Conservation (phyloP, 2,113 vertebrate species). For the Lagopus leucura region DNA sequence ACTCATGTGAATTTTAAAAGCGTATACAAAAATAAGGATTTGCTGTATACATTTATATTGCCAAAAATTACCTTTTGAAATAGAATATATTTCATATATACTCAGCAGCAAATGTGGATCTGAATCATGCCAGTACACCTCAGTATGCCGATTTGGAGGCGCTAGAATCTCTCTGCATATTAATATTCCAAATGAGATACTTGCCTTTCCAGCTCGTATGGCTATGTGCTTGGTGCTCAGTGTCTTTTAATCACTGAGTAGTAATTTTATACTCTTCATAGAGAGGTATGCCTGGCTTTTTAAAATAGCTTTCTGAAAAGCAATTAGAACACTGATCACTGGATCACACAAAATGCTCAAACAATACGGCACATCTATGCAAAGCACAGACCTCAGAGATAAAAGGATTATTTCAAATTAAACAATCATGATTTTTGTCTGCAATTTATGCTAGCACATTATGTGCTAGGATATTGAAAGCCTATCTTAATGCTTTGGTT, state of each 20-base stretch:
- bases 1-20: conserved; percentile 27
- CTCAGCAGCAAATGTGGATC: not conserved
- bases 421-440: not conserved
- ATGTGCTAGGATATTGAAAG: not conserved
- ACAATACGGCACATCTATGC: not conserved
- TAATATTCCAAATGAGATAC: not conserved
- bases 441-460: rapidly evolving
- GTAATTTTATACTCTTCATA: not conserved
- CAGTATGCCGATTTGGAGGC: not conserved
- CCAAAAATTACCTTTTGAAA: not conserved
- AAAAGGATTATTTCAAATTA: conserved; percentile 39
- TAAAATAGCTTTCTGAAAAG: conserved; percentile 28
- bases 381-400: conserved; percentile 6
- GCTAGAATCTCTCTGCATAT: not conserved
- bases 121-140: not conserved
- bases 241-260: not conserved
- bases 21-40: not conserved
- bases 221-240: not conserved
- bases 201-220: not conserved
- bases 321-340: conserved; percentile 51
- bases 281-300: conserved; percentile 19
- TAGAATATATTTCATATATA: not conserved
- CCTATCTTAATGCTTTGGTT: not conserved
- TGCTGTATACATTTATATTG: not conserved
- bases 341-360: conserved; percentile 38